Percentiles rank a stretch among this genome's conserved stretches.
Evolutionary conservation across 2,888 invertebrate species (phyloP).

Genomic region (Hyles lineata): DNA sequence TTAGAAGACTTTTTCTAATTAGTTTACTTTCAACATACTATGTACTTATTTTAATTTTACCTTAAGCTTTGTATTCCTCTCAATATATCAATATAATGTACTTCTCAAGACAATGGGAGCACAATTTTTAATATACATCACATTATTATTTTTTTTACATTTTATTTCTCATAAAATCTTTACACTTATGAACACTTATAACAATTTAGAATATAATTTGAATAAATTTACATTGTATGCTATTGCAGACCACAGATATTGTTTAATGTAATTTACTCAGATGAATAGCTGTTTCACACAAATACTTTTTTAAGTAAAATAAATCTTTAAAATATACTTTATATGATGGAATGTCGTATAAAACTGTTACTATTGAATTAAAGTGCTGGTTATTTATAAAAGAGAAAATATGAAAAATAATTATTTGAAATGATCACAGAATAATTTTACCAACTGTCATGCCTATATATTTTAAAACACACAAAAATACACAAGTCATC

Average conservation of each 20-base stretch:
- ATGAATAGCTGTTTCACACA: not conserved
- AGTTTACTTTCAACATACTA: slow-evolving; percentile 48
- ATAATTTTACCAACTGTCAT: not conserved
- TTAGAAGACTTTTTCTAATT: slow-evolving; percentile 44
- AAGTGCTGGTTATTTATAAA: slow-evolving; percentile 14
- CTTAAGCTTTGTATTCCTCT: slow-evolving; percentile 42
- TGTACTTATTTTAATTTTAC: slow-evolving; percentile 46
- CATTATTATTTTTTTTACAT: slow-evolving; percentile 49
- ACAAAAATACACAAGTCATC: slow-evolving; percentile 20
- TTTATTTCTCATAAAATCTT: slow-evolving; percentile 73
- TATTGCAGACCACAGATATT: slow-evolving; percentile 61
- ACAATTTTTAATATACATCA: slow-evolving; percentile 53
- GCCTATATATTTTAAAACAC: not conserved
- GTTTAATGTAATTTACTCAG: not conserved
- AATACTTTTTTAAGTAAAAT: slow-evolving; percentile 7
- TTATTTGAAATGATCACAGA: not conserved
- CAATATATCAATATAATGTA: slow-evolving; percentile 51
- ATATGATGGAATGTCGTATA: slow-evolving; percentile 23
- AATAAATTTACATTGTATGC: slow-evolving; percentile 43
- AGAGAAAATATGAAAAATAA: not conserved
- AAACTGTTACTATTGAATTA: slow-evolving; percentile 22
- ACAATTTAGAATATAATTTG: slow-evolving; percentile 81
- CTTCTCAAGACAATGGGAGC: slow-evolving; percentile 56
- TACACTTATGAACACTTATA: slow-evolving; percentile 80
- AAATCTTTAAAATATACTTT: slow-evolving; percentile 29